A percentile compares a stretch with the other conserved stretches of the same genome.
These are phyloP conservation scores for Myzus persicae DNA, from an alignment of 1,140 invertebrate genomes.

Conservation along the genomic window DNA sequence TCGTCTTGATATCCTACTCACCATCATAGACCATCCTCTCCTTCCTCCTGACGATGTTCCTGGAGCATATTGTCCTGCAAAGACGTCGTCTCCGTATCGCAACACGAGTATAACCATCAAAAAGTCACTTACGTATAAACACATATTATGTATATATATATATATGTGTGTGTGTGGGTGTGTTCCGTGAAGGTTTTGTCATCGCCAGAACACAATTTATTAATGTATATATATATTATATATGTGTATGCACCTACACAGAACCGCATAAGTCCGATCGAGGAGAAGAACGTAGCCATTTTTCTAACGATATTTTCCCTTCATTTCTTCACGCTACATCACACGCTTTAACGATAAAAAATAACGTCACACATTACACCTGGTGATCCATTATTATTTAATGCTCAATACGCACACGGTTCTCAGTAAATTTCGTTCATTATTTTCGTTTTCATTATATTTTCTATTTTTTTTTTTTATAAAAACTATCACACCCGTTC, in stretches of 20 bases:
- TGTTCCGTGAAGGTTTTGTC: background rate
- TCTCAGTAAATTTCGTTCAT: background rate
- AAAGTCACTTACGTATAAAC: background rate
- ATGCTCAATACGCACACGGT: background rate
- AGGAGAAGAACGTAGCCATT: background rate
- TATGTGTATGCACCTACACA: no score
- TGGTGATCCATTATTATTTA: slow-evolving; percentile 17
- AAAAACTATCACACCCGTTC: background rate
- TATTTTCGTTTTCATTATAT: background rate
- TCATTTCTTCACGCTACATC: background rate
- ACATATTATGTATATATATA: background rate
- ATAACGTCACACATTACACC: background rate
- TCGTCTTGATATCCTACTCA: background rate
- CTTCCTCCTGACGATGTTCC: background rate
- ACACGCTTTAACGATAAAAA: background rate
- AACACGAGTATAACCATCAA: background rate
- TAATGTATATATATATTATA: background rate
- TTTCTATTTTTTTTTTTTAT: background rate
- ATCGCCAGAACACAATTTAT: background rate
- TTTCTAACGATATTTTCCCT: background rate
- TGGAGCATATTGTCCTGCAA: background rate
- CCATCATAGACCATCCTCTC: background rate
- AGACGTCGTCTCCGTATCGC: background rate
- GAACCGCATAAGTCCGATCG: background rate
- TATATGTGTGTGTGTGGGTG: no score